Percentiles rank a stretch among this genome's conserved stretches.
These are phyloP conservation scores for Drosophila tanythrix DNA, from an alignment of 2,888 invertebrate genomes.

Conservation along the genomic window DNA sequence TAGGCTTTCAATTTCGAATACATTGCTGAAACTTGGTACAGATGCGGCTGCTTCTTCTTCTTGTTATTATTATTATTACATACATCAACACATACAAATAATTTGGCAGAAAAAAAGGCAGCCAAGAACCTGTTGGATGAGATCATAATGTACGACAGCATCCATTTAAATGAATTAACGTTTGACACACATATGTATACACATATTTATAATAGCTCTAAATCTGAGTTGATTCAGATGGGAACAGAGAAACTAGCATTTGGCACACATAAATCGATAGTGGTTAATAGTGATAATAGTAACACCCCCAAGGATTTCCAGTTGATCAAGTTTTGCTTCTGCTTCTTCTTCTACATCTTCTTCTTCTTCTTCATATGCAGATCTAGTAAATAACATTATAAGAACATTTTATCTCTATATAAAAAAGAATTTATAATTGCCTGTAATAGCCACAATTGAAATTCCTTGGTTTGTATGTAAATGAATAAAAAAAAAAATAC, in stretches of 20 bases:
- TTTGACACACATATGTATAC: not conserved
- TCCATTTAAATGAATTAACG: conserved; percentile 5
- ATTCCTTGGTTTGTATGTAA: not conserved
- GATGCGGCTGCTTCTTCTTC: not conserved
- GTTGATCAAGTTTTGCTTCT: not conserved
- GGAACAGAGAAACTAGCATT: not conserved
- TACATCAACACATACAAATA: not conserved
- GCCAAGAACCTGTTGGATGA: conserved; percentile 7
- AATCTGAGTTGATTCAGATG: not conserved
- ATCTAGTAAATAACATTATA: not conserved
- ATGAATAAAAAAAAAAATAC: not conserved
- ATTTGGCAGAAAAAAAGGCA: not conserved
- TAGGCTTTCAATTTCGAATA: not conserved
- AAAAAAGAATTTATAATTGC: not conserved
- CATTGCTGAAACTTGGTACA: not conserved
- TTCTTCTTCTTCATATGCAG: not conserved
- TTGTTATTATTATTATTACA: not conserved
- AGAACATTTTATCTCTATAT: not conserved
- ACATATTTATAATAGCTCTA: not conserved
- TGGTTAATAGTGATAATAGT: not conserved
- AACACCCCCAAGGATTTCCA: not conserved
- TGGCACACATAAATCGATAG: not conserved
- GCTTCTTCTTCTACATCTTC: not conserved
- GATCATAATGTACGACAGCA: not conserved
- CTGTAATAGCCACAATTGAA: not conserved